phyloP scores from a whole-genome alignment of 2,113 vertebrate species.

The Jaculus jaculus region DNA sequence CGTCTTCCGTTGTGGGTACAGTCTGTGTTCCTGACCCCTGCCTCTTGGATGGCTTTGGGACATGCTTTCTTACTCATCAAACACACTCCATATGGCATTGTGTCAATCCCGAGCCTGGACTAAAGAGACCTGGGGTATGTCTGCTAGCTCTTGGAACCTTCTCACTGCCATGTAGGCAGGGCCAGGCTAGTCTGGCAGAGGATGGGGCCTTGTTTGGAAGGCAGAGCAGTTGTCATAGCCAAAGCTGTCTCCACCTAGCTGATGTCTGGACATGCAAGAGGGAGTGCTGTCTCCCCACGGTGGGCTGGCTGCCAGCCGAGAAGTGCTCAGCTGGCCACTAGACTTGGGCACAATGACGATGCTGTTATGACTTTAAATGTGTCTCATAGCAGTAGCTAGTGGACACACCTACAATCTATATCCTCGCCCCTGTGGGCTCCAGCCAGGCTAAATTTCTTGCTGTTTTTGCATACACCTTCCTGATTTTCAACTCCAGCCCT shows the following conservation, averaged over 20 bases:
- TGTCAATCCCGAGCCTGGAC: neutral
- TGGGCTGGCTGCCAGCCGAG: neutral
- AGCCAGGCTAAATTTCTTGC: neutral
- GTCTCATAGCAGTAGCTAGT: constrained; percentile 19
- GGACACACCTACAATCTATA: neutral
- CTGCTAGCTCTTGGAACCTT: constrained; percentile 25
- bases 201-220: constrained; percentile 53
- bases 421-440: neutral
- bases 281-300: neutral
- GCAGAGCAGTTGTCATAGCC: neutral
- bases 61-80: constrained; percentile 18
- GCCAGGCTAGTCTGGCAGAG: constrained; percentile 20
- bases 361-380: neutral
- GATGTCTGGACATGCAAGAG: neutral
- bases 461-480: neutral
- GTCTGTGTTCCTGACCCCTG: neutral
- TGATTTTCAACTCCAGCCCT: constrained; percentile 14
- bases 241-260: neutral
- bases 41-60: constrained; percentile 40
- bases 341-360: neutral
- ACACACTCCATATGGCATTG: neutral
- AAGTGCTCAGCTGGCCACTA: neutral
- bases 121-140: constrained; percentile 25
- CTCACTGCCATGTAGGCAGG: neutral
- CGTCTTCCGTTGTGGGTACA: neutral